A percentile compares a stretch with the other conserved stretches of the same genome.
Evolutionary conservation across 2,113 vertebrate genomes (phyloP).

Genomic region (Tauraco erythrolophus): DNA sequence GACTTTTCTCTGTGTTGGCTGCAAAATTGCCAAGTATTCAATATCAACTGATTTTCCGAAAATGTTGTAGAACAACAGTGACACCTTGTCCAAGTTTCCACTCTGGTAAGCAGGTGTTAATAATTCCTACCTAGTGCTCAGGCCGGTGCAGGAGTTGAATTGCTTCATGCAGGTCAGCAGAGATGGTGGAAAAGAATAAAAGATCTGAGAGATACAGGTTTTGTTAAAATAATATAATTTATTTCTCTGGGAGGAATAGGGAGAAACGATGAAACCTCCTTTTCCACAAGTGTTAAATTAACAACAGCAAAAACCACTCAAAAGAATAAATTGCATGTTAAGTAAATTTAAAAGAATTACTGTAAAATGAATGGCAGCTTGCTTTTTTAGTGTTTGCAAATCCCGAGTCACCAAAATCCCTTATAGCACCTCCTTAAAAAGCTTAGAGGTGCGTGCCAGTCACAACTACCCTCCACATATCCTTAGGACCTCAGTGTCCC

Average conservation of each 20-base stretch:
- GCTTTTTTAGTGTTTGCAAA: background rate
- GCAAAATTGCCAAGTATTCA: background rate
- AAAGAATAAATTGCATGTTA: conserved; percentile 41
- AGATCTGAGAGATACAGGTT: background rate
- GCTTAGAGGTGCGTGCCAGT: background rate
- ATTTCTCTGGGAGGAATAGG: background rate
- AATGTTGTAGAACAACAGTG: background rate
- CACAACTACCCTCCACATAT: background rate
- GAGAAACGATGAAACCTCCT: background rate
- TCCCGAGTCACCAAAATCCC: background rate
- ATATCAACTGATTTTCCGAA: background rate
- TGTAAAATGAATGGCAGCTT: conserved; percentile 33
- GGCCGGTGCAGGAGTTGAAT: background rate
- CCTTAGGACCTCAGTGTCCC: rapidly evolving
- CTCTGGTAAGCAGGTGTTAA: background rate
- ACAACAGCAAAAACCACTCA: conserved; percentile 26
- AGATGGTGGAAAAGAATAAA: background rate
- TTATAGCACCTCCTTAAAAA: background rate
- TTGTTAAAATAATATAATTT: background rate
- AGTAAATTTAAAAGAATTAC: background rate
- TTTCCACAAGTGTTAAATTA: background rate
- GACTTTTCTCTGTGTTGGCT: background rate
- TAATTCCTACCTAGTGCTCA: background rate
- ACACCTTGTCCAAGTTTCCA: background rate
- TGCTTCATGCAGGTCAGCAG: background rate